Percentiles rank a stretch among this genome's conserved stretches.
phyloP scores from a whole-genome alignment of 2,113 vertebrate species.

The Bufo gargarizans region DNA sequence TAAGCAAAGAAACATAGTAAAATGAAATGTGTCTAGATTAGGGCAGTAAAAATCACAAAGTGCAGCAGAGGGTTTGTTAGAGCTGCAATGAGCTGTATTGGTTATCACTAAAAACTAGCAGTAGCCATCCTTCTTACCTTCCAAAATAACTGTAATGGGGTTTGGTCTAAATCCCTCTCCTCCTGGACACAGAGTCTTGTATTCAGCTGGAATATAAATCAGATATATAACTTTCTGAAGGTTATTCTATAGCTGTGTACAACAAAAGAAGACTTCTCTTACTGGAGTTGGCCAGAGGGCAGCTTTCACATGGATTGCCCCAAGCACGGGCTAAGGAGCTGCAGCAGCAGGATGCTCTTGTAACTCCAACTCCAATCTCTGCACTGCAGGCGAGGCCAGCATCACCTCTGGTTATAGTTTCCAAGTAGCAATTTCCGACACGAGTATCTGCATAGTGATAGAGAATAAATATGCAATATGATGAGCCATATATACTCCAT shows the following conservation, averaged over 20 bases:
- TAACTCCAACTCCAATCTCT: constrained; percentile 87
- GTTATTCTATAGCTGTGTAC: background rate
- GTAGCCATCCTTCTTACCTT: constrained; percentile 74
- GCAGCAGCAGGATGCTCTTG: constrained; percentile 90
- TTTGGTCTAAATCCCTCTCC: constrained; percentile 93
- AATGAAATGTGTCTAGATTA: background rate
- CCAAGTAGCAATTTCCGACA: constrained; percentile 90
- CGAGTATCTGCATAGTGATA: constrained; percentile 76
- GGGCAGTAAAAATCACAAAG: background rate
- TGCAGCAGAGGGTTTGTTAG: background rate
- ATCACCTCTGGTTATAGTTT: constrained; percentile 82
- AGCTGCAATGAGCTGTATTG: background rate
- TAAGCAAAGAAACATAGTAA: background rate
- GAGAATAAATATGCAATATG: background rate
- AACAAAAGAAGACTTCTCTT: constrained; percentile 60
- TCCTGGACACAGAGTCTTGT: constrained; percentile 91
- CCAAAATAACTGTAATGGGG: constrained; percentile 90
- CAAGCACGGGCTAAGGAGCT: constrained; percentile 83
- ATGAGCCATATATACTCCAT: background rate
- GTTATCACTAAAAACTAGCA: background rate
- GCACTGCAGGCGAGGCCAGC: constrained; percentile 87
- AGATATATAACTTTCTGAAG: background rate
- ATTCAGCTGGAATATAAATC: constrained; percentile 79
- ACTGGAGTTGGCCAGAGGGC: constrained; percentile 87
- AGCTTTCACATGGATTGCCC: constrained; percentile 93